phyloP scores from a whole-genome alignment of 2,888 invertebrate species.

The Drosophila leonis region DNA sequence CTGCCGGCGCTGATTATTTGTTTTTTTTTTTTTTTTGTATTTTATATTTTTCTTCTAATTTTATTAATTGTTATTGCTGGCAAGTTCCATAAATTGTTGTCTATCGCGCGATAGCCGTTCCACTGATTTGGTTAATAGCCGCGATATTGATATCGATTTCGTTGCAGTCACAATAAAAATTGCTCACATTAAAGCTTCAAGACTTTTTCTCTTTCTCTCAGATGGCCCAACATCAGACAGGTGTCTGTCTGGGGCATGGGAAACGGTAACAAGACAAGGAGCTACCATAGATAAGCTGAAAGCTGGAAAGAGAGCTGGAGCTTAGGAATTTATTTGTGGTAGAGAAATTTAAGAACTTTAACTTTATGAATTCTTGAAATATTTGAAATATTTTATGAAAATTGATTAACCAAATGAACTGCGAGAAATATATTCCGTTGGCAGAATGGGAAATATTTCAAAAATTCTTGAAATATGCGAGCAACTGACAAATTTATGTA shows the following conservation, averaged over 20 bases:
- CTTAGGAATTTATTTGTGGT: constrained; percentile 12
- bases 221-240: constrained; percentile 3
- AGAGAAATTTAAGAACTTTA: constrained; percentile 10
- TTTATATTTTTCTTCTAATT: constrained; percentile 59
- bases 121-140: constrained; percentile 78
- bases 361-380: constrained; percentile 8
- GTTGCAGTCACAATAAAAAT: constrained; percentile 69
- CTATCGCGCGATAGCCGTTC: constrained; percentile 60
- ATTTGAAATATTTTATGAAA: constrained; percentile 9
- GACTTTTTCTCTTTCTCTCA: neutral
- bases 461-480: neutral
- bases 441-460: neutral
- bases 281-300: constrained; percentile 38
- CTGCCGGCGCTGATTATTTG: constrained; percentile 15
- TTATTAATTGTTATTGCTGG: constrained; percentile 83
- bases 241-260: constrained; percentile 23
- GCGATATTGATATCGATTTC: constrained; percentile 74
- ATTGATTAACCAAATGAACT: neutral
- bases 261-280: constrained; percentile 39
- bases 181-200: constrained; percentile 66
- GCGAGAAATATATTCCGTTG: neutral
- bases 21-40: constrained; percentile 31
- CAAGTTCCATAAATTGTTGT: constrained; percentile 76
- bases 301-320: constrained; percentile 3
- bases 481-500: neutral